These are phyloP conservation scores for Lophura nycthemera DNA, from an alignment of 2,113 vertebrate genomes.

Conservation along the genomic window DNA sequence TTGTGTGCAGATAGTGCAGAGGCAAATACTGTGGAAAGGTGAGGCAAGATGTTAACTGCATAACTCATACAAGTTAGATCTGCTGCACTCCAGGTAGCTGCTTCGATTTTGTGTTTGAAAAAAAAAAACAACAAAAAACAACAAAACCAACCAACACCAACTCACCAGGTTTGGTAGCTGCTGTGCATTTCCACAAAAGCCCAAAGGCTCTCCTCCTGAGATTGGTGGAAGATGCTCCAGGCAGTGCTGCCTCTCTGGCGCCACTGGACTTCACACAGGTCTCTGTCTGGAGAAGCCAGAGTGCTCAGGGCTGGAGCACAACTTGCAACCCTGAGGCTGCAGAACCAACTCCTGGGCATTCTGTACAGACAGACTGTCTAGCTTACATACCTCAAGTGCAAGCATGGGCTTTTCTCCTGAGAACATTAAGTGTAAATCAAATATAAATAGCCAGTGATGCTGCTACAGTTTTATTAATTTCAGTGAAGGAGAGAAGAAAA, in stretches of 20 bases:
- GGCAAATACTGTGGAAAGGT: not conserved
- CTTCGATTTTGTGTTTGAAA: not conserved
- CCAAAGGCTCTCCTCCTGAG: not conserved
- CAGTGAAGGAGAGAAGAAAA: constrained; percentile 24
- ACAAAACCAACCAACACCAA: too few species aligned
- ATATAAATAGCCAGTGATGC: constrained; percentile 44
- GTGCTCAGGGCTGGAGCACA: accelerated
- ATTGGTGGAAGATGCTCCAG: not conserved
- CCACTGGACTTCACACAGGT: not conserved
- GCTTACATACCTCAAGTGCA: not conserved
- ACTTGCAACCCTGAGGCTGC: not conserved
- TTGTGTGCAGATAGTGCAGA: not conserved
- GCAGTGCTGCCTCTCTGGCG: not conserved
- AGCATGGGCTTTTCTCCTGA: not conserved
- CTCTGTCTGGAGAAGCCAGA: not conserved
- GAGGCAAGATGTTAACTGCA: not conserved
- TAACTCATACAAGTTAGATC: not conserved
- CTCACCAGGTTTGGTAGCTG: not conserved
- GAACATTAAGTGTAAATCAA: constrained; percentile 24
- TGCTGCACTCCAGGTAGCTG: not conserved
- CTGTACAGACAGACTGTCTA: not conserved
- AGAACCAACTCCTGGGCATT: not conserved
- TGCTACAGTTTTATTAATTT: constrained; percentile 24
- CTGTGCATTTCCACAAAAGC: accelerated
- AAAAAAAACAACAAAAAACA: too few species aligned